These are phyloP conservation scores for Quadroppia sp. DNA, from an alignment of 2,888 invertebrate species.

Conservation along the genomic window DNA sequence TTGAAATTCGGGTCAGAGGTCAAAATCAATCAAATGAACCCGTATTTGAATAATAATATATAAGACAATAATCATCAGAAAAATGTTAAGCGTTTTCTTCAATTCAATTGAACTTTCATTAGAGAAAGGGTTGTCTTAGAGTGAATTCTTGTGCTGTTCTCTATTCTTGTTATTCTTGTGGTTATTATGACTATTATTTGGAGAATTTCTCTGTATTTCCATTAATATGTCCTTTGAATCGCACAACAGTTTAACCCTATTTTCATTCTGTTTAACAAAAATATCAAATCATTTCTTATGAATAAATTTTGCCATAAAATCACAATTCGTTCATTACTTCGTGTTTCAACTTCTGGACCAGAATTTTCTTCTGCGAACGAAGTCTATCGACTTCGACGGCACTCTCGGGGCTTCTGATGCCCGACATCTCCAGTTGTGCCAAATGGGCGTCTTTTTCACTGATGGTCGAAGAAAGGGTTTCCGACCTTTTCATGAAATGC, in stretches of 20 bases:
- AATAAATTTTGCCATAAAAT: background rate
- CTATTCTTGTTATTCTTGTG: background rate
- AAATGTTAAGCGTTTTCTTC: no score
- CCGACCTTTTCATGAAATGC: slow-evolving; percentile 62
- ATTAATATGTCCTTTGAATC: slow-evolving; percentile 45
- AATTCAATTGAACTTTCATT: no score
- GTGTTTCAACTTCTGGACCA: slow-evolving; percentile 66
- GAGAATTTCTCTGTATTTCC: slow-evolving; percentile 37
- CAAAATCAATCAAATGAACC: no score
- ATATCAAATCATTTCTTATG: background rate
- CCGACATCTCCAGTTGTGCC: slow-evolving; percentile 72
- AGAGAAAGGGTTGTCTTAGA: no score
- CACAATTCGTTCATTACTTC: slow-evolving; percentile 58
- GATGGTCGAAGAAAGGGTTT: slow-evolving; percentile 74
- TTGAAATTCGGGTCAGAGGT: no score
- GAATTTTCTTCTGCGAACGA: slow-evolving; percentile 64
- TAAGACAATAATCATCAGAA: no score
- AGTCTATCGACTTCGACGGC: slow-evolving; percentile 65
- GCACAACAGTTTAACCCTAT: slow-evolving; percentile 49
- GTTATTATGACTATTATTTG: slow-evolving; percentile 1
- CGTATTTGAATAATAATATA: no score
- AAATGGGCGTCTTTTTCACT: slow-evolving; percentile 84
- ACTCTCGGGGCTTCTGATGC: slow-evolving; percentile 61
- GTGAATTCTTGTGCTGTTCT: slow-evolving; percentile 3
- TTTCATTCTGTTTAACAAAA: slow-evolving; percentile 48